Percentiles rank a stretch among this genome's conserved stretches.
Evolutionary conservation across 2,888 invertebrate genomes (phyloP).

Genomic region (Ormyrus pomaceus): DNA sequence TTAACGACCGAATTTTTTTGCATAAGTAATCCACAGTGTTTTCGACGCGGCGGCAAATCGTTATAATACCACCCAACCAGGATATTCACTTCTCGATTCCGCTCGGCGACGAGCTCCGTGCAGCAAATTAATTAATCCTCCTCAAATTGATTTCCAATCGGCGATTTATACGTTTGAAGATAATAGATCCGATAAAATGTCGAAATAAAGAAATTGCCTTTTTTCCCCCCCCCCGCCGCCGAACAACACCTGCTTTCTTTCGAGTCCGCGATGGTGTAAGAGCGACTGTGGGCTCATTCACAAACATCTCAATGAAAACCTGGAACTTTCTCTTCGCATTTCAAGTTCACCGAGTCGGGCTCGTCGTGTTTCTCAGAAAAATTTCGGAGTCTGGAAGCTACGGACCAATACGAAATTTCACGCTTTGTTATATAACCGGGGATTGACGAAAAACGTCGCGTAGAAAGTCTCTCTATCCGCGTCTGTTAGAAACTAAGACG

Average conservation of each 20-base stretch:
- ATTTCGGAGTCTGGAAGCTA: constrained; percentile 4
- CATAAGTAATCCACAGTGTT: no score
- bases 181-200: background rate
- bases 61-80: no score
- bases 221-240: background rate
- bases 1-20: no score
- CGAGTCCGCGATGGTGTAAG: constrained; percentile 12
- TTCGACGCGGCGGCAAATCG: no score
- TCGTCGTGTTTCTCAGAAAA: constrained; percentile 3
- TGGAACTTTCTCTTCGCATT: constrained; percentile 34
- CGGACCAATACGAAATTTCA: constrained; percentile 25
- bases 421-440: constrained; percentile 10
- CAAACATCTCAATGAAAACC: constrained; percentile 29
- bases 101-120: no score
- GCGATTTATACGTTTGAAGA: background rate
- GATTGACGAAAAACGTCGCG: background rate
- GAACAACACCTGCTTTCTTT: constrained; percentile 26
- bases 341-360: constrained; percentile 25
- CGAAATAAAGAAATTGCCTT: constrained; percentile 13
- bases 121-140: background rate
- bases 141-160: background rate
- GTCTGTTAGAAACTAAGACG: no score
- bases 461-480: no score
- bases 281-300: constrained; percentile 21
- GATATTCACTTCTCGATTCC: no score